Conservation (phyloP, 2,797 vertebrate species). For the Linurgus olivaceus region DNA sequence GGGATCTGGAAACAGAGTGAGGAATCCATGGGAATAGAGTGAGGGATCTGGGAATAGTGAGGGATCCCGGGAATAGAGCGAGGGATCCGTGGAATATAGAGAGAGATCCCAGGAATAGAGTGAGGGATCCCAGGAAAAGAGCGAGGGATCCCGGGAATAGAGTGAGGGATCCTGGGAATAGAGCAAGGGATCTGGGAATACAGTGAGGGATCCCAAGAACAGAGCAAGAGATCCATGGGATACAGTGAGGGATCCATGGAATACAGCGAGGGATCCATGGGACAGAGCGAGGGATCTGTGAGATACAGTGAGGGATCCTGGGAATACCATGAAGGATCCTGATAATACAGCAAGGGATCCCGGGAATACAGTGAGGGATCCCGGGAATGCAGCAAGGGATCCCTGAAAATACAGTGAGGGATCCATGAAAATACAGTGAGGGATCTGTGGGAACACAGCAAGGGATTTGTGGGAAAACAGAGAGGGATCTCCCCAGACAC, state of each 20-base stretch:
- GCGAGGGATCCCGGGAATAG: rapidly evolving
- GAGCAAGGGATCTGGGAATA: rapidly evolving
- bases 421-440: not conserved
- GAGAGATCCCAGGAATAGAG: not conserved
- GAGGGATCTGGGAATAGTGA: rapidly evolving
- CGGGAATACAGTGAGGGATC: not conserved
- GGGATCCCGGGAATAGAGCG: rapidly evolving
- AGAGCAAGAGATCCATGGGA: not conserved
- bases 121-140: not conserved
- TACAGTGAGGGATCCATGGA: too few relatives aligned
- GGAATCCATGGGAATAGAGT: rapidly evolving
- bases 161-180: rapidly evolving
- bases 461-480: not conserved
- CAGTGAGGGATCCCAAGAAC: rapidly evolving
- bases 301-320: rapidly evolving
- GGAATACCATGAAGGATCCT: not conserved
- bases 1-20: rapidly evolving
- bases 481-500: not conserved
- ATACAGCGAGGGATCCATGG: rapidly evolving
- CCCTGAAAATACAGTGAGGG: rapidly evolving
- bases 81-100: rapidly evolving
- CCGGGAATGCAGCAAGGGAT: rapidly evolving
- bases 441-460: too few relatives aligned
- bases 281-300: rapidly evolving
- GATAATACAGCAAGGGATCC: rapidly evolving